Conservation (phyloP, 2,888 invertebrate species). For the Xylophagus ater region DNA sequence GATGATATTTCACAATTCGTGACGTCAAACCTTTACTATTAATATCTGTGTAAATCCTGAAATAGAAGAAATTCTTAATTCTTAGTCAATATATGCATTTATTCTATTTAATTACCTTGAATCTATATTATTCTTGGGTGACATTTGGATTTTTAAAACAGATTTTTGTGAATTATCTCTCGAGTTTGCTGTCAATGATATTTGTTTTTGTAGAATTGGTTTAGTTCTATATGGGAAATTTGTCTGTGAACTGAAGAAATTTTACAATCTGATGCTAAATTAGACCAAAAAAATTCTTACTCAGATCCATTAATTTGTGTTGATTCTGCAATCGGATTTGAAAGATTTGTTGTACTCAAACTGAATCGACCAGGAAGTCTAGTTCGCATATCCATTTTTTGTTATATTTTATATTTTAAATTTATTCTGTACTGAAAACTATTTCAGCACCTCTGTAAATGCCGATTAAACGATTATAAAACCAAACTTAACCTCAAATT, state of each 20-base stretch:
- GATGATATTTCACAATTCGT: conserved; percentile 43
- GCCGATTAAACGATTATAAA: no score
- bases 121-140: conserved; percentile 23
- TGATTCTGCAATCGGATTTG: conserved; percentile 33
- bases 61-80: neutral
- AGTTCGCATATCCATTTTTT: conserved; percentile 11
- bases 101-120: conserved; percentile 24
- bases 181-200: conserved; percentile 11
- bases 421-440: no score
- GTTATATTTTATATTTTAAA: no score
- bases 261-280: neutral
- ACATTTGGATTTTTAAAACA: conserved; percentile 4
- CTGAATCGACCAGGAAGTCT: conserved; percentile 27
- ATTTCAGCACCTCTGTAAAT: no score
- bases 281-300: conserved; percentile 17
- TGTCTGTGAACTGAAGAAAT: conserved; percentile 12
- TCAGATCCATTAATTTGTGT: conserved; percentile 28
- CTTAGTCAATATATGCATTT: neutral
- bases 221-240: conserved; percentile 24
- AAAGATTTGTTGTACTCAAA: conserved; percentile 25
- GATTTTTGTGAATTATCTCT: conserved; percentile 1
- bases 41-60: conserved; percentile 40
- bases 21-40: conserved; percentile 43
- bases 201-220: conserved; percentile 19
- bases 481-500: no score